Conservation (phyloP, 1,140 invertebrate species). For the Caligus rogercresseyi region DNA sequence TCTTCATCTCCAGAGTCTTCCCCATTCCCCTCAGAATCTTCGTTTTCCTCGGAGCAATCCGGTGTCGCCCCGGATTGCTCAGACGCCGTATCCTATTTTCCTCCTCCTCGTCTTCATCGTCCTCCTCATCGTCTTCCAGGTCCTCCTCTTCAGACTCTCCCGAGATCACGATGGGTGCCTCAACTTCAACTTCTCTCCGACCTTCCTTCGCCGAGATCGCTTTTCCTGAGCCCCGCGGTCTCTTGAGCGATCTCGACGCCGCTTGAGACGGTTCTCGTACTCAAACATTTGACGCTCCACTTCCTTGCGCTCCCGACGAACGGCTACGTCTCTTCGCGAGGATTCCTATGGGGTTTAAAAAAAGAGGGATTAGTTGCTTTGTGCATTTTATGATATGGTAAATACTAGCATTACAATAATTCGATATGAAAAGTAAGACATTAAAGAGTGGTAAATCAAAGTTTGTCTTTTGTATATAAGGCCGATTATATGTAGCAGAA, state of each 20-base stretch:
- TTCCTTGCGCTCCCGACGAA: not conserved
- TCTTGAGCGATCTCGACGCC: not conserved
- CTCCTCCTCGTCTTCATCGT: slow-evolving; percentile 14
- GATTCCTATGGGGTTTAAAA: not conserved
- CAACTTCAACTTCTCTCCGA: not conserved
- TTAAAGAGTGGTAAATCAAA: too few species aligned
- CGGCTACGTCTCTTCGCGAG: slow-evolving; percentile 1
- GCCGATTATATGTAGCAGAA: too few species aligned
- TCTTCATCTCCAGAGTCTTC: not conserved
- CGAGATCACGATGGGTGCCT: not conserved
- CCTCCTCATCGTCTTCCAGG: slow-evolving; percentile 23
- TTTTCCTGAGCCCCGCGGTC: not conserved
- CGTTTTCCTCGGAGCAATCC: slow-evolving; percentile 7
- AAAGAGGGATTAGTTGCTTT: too few species aligned
- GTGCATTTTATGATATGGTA: too few species aligned
- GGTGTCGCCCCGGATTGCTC: slow-evolving; percentile 16
- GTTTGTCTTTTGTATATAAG: too few species aligned
- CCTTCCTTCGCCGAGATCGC: not conserved
- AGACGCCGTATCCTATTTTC: slow-evolving; percentile 23
- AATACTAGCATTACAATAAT: too few species aligned
- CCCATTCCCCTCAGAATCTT: too few species aligned
- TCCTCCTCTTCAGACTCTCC: slow-evolving; percentile 26
- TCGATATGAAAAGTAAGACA: too few species aligned
- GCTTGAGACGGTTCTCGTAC: not conserved
- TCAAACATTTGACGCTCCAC: slow-evolving; percentile 5